These are phyloP conservation scores for Cepaea hortensis DNA, from an alignment of 2,888 invertebrate genomes.

Conservation along the genomic window DNA sequence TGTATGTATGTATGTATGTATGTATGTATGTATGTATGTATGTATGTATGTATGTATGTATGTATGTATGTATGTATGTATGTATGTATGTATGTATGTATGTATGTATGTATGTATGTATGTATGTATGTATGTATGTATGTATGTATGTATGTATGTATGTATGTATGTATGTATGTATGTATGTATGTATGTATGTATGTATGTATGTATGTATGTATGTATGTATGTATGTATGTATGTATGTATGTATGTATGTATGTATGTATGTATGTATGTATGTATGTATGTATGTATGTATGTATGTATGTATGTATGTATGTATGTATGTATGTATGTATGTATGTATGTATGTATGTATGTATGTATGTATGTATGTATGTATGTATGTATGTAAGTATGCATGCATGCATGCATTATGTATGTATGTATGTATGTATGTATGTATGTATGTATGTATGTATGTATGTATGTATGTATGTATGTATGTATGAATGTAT, in stretches of 20 bases:
- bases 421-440: background rate
- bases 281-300: background rate
- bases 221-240: too few species aligned
- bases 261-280: background rate
- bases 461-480: background rate
- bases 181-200: background rate
- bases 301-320: background rate
- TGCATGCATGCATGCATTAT: background rate
- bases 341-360: background rate
- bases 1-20: background rate
- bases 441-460: background rate
- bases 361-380: background rate
- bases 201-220: background rate
- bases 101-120: background rate
- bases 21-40: background rate
- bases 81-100: background rate
- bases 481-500: background rate
- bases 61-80: background rate
- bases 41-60: background rate
- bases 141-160: background rate
- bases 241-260: background rate
- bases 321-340: background rate
- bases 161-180: background rate
- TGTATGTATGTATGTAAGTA: background rate
- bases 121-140: background rate